Evolutionary conservation across 2,888 invertebrate genomes (phyloP), one percentile per base, ranked within the genome.

Genomic region (Drosophila ustulata): DNA sequence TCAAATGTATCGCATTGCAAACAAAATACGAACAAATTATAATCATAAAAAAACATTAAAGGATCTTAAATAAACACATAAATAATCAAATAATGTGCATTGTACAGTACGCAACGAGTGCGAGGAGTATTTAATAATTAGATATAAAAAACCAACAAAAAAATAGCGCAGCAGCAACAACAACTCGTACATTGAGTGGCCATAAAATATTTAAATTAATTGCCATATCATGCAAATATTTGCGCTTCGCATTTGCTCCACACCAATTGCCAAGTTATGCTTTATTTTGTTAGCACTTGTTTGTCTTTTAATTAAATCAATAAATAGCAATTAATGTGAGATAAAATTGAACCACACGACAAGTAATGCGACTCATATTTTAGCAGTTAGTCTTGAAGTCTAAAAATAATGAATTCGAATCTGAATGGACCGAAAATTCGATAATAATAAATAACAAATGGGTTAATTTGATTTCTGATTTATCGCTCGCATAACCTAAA

Each of bases 161-260:
- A 58, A 65, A 66, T 61, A 25, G 34, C 37, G 13, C 41, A 50
- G 13, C 41, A 50, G 26, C 3, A 34, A 18, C 7, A 32, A 47
- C n/a, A 51, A 41, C 32, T 49, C 47, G n/a, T 11, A n/a, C 25
- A 65, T 73, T 52, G 45, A 67, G 56, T 49, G 66, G 39, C 51
- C 51, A 68, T 87, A 76, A 82, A 79, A 85, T 74, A 79, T 74
- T 74, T 49, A 72, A 82, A 79, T 82, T 85, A 79, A 82, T 83
- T 82, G 80, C 47, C 74, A 85, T 72, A 77, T 79, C 71, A 80
- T 74, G 80, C 72, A 82, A 85, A 74, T 85, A 74, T 85, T 84
- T 84, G 50, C 59, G 32, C 51, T 52, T 37, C 59, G 67, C 61
- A 65, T 56, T 72, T 83, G 72, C 56, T 69, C 46, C 73, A 53